Conservation (phyloP, 1,140 invertebrate species). For the Drosophila asahinai region DNA sequence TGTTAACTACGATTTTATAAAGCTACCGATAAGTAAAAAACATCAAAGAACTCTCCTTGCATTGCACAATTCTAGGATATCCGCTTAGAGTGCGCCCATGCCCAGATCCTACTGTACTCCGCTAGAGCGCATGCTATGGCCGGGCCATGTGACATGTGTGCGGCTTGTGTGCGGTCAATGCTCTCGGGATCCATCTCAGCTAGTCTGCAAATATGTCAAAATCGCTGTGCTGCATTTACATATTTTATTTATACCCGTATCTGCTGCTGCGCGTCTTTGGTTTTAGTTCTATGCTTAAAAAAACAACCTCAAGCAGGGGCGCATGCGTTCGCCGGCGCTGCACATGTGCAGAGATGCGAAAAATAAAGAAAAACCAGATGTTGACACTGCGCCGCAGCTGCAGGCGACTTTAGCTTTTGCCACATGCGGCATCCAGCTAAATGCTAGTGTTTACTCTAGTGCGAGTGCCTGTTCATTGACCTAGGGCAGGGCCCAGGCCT, state of each 20-base stretch:
- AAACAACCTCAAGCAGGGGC: constrained; percentile 49
- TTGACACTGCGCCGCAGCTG: constrained; percentile 53
- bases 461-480: constrained; percentile 59
- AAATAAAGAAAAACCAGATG: constrained; percentile 64
- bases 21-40: background rate
- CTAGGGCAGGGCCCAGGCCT: constrained; percentile 44
- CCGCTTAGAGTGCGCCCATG: constrained; percentile 13
- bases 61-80: background rate
- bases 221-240: constrained; percentile 48
- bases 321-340: constrained; percentile 56
- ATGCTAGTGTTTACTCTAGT: constrained; percentile 39
- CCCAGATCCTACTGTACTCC: constrained; percentile 48
- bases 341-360: constrained; percentile 72
- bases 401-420: constrained; percentile 55
- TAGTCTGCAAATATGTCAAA: constrained; percentile 61
- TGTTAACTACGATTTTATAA: constrained; percentile 13
- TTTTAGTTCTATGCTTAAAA: constrained; percentile 66
- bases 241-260: constrained; percentile 58
- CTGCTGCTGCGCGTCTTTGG: constrained; percentile 33
- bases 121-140: constrained; percentile 42
- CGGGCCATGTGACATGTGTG: constrained; percentile 45
- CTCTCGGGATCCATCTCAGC: constrained; percentile 34
- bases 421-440: constrained; percentile 50
- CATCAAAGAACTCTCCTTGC: background rate
- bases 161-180: constrained; percentile 59